Base-by-base conservation (phyloP, 1,140 invertebrate genomes). In the Mycetomoellerius zeteki region DNA sequence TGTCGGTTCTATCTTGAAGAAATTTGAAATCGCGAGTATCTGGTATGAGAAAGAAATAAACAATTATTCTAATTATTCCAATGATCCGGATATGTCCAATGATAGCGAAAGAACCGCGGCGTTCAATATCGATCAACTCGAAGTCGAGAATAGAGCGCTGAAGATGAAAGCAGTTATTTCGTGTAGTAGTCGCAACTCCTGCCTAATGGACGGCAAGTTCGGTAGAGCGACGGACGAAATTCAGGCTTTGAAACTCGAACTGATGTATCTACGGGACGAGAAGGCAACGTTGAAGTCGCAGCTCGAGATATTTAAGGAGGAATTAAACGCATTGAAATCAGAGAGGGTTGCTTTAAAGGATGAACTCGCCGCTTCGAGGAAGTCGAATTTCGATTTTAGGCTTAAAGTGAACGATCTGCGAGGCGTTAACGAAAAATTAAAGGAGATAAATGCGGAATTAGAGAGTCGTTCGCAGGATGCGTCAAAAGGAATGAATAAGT, bases 301-400 rank as follows among this genome's bases (percentile, higher is more conserved):
- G 50, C 27, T 90, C 30, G 77, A 89, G 33, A 65, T 54, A 10
- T 62, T 62, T 62, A 21, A 16, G 19, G 43, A 82, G 60, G 84
- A 86, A 89, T 85, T 77, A 54, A 30, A 86, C 56, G 86, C 14
- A 10, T 37, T 88, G 21, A 75, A 86, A 50, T 82, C 85, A 14
- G 88, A 87, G 58, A 89, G 62, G 47, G 37, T 14, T 19, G 91
- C 91, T 56, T 77, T 91, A 33, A 93, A 93, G 52, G 58, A 88
- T 2, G 92, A 93, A 52, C 85, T 92, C 24, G 65, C 62, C 4
- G 56, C 67, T 7, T 80, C 76, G 21, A 92, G 89, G 24, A 85
- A 85, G 62, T 73, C 65, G 24, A 92, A 92, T 69, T 64, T 82
- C 14, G 78, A 84, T 47, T 30, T 92, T 0, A 86, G 62, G 60